Evolutionary conservation across 1,140 invertebrate species (phyloP).

Genomic region (Polyergus mexicanus): DNA sequence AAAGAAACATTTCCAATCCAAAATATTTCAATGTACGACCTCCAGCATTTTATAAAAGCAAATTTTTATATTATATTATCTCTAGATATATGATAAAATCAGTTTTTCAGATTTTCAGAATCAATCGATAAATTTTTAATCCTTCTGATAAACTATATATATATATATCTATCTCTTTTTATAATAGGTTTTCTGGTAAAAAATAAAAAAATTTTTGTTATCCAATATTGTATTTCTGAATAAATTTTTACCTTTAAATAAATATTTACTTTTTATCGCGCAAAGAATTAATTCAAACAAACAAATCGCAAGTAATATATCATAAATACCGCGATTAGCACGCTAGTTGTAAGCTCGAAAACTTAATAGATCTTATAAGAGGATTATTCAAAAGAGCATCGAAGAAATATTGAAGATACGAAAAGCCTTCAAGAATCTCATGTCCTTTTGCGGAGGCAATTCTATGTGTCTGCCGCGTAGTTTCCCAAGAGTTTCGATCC

Average conservation of each 20-base stretch:
- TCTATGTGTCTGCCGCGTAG: slow-evolving; percentile 12
- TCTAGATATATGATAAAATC: background rate
- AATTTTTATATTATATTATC: background rate
- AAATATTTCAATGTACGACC: background rate
- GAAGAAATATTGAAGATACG: slow-evolving; percentile 19
- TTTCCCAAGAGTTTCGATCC: slow-evolving; percentile 40
- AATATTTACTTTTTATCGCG: background rate
- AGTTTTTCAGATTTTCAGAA: background rate
- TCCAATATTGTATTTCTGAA: background rate
- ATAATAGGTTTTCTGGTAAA: too few relatives aligned
- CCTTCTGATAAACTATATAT: background rate
- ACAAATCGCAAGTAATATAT: background rate
- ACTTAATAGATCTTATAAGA: slow-evolving; percentile 33
- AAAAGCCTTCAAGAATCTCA: slow-evolving; percentile 9
- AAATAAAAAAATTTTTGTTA: background rate
- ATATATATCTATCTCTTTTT: too few relatives aligned
- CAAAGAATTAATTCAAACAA: slow-evolving; percentile 12
- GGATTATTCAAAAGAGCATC: slow-evolving; percentile 18
- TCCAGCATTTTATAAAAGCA: background rate
- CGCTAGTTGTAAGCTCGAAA: background rate
- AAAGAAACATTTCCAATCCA: background rate
- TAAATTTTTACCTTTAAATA: background rate
- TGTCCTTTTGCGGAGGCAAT: slow-evolving; percentile 8
- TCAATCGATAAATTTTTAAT: background rate
- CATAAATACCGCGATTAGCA: background rate